phyloP scores from a whole-genome alignment of 1,140 invertebrate species.

The Aphidius ervi region DNA sequence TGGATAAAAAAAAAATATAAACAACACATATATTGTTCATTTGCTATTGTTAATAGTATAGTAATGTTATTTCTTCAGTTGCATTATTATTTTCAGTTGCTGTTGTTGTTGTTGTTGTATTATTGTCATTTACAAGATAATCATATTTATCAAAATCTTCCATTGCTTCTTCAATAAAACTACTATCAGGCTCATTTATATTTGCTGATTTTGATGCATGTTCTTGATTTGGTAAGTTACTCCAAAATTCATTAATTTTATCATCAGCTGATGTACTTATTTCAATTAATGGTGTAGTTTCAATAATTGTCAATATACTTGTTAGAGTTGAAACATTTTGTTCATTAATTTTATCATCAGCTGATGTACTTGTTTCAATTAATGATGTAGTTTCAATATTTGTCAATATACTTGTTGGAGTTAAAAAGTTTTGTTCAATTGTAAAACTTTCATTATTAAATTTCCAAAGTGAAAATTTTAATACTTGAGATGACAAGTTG shows the following conservation, averaged over 20 bases:
- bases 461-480: neutral
- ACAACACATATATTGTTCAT: slow-evolving; percentile 1
- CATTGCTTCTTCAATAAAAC: no score
- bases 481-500: neutral
- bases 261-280: neutral
- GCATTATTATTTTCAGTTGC: neutral
- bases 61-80: neutral
- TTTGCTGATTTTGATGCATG: no score
- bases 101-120: no score
- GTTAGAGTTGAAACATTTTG: neutral
- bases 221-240: no score
- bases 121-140: no score
- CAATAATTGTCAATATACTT: neutral
- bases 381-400: neutral
- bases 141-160: no score
- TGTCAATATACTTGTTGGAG: neutral
- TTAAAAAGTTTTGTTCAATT: neutral
- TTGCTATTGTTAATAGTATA: neutral
- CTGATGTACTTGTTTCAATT: neutral
- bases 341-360: neutral
- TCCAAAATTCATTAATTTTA: no score
- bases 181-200: no score
- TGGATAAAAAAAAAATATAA: slow-evolving; percentile 1
- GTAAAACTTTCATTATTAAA: neutral
- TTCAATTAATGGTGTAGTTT: neutral